Evolutionary conservation across 1,140 invertebrate species (phyloP), one percentile per base, ranked within the genome.

Genomic region (Latrodectus geometricus): DNA sequence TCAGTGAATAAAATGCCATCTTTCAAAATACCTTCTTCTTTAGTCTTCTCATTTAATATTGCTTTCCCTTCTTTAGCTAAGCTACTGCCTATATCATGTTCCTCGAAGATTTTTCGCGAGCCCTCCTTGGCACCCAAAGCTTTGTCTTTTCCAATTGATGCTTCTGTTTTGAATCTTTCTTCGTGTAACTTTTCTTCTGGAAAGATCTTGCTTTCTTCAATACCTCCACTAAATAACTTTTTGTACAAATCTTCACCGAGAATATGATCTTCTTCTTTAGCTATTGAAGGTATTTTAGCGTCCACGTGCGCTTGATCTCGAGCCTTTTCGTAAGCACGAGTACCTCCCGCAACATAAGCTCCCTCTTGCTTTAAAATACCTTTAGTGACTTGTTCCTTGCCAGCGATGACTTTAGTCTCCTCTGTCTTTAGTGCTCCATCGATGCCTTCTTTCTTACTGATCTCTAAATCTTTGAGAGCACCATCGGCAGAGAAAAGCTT

Each of bases 351-450:
- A 12, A 74, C 35, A 9, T 83, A 61, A 20, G 56, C 69, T 0
- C 56, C 56, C 23, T 83, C 80, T 50, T 83, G 54, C 14, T 83
- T 83, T 20, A 83, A 66, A 50, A 83, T 83, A 8, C 65, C 72
- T 20, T 83, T 52, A 8, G 54, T 17, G 4, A n/a, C 49, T 9
- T 49, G 49, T 9, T 23, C 79, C 17, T 72, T 81, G 17, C 52
- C 23, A 5, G 66, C 21, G 9, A 23, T 61, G 9, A 56, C 50
- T 21, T 54, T 61, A 17, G n/a, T 50, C 23, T 81, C 56, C 7
- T 54, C 49, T 4, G 49, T 2, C n/a, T 73, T 69, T 35, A 12
- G 48, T 7, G n/a, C 35, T 35, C 20, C 35, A 9, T 15, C n/a
- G 4, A 35, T 15, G 17, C 56, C 70, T 70, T 54, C 23, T 74